Base-by-base conservation (phyloP, 2,113 vertebrate genomes). In the Syrmaticus mikado region DNA sequence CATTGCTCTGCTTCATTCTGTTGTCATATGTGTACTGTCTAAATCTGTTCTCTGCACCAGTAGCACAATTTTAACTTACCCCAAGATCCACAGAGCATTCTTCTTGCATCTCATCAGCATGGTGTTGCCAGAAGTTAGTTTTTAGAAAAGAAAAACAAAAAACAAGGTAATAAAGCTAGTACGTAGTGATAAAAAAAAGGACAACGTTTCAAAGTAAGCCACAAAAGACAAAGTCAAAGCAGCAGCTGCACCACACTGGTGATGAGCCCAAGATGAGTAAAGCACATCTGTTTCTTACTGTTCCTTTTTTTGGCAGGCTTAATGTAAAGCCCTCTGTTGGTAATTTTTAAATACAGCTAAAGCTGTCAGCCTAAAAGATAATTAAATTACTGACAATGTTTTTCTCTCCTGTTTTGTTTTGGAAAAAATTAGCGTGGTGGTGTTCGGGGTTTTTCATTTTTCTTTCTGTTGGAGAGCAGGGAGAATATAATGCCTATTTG, bases 201-300 rank as follows among this genome's bases (percentile, higher is more conserved):
- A 75, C 12, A 90, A 67, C 40, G 71, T 94, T 97, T 96, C 85
- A 92, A 96, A 97, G 75, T 75, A 92, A 90, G 55, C 22, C 30
- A 79, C 79, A 92, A 30, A 68, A 93, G 40, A 91, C 41, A 85
- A 94, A 95, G 74, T 89, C 76, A 83, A 90, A 95, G 27, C 41
- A 76, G 84, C 94, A 96, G 93, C 91, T 96, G 95, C 48, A 82
- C 34, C 46, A 95, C 82, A 75, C 64, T 53, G 17, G 36, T 66
- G 87, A 93, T 64, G 76, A 74, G 45, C 88, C 57, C 67, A n/a
- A 80, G 72, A 86, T 94, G 85, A 91, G 36, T 61, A 90, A 90
- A 93, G 17, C 90, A 85, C 93, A 96, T 97, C 97, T 97, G 96
- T 55, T 95, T 79, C 68, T 55, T 70, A 16, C 66, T 73, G 45